phyloP scores from a whole-genome alignment of 2,113 vertebrate genomes.

The Axis porcinus region DNA sequence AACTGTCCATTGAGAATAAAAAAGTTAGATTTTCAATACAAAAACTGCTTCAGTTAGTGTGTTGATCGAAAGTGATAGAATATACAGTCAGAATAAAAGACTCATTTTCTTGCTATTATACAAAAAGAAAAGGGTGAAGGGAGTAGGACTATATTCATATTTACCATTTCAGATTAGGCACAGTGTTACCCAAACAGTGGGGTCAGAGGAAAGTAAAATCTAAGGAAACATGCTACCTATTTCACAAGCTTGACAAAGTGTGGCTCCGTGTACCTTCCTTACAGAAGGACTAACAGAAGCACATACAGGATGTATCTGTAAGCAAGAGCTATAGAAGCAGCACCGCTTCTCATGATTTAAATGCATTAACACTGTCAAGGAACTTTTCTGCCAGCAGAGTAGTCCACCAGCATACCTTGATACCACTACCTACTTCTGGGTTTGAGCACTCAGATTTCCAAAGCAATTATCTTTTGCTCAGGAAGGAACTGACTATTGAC shows the following conservation, averaged over 20 bases:
- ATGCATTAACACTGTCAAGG: background rate
- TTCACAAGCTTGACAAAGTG: background rate
- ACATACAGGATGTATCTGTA: background rate
- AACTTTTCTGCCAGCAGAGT: no score
- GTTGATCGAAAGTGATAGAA: background rate
- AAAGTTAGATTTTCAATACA: background rate
- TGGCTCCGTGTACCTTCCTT: background rate
- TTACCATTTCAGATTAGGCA: background rate
- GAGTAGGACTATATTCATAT: background rate
- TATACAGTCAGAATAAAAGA: background rate
- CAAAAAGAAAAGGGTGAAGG: background rate
- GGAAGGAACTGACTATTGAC: background rate
- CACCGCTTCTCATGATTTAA: background rate
- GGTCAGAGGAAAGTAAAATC: background rate
- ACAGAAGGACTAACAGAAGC: background rate
- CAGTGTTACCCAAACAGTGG: background rate
- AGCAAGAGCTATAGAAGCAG: background rate
- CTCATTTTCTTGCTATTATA: background rate
- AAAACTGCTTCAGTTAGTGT: background rate
- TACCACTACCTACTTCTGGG: no score
- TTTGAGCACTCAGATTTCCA: background rate
- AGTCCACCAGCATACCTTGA: background rate
- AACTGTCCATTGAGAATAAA: background rate
- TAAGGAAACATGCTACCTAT: background rate
- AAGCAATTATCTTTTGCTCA: background rate